These are phyloP conservation scores for Atethmia centrago DNA, from an alignment of 2,888 invertebrate genomes.

Conservation along the genomic window DNA sequence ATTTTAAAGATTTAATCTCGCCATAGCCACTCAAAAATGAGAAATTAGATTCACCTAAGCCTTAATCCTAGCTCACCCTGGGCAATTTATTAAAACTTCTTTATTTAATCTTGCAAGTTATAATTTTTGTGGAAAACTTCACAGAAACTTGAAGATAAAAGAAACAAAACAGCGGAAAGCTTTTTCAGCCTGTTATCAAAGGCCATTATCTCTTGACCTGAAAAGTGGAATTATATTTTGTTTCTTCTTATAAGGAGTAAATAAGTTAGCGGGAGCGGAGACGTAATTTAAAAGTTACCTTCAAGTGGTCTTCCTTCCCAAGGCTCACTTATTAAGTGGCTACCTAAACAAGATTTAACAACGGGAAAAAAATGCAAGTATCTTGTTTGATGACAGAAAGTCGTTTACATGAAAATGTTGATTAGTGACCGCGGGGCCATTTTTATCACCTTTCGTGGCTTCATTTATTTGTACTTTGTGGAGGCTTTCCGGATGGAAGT, in stretches of 20 bases:
- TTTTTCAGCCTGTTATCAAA: slow-evolving; percentile 90
- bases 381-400: slow-evolving; percentile 73
- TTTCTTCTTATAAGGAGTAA: slow-evolving; percentile 88
- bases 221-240: slow-evolving; percentile 90
- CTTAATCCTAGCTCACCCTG: slow-evolving; percentile 83
- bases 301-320: slow-evolving; percentile 78
- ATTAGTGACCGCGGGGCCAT: slow-evolving; percentile 53
- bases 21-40: slow-evolving; percentile 67
- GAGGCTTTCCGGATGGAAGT: slow-evolving; percentile 14
- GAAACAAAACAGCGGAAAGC: slow-evolving; percentile 90
- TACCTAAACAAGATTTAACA: slow-evolving; percentile 77
- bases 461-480: slow-evolving; percentile 37
- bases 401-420: slow-evolving; percentile 65
- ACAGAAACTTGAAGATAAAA: slow-evolving; percentile 88
- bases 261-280: slow-evolving; percentile 86
- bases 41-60: slow-evolving; percentile 78
- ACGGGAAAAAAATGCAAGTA: slow-evolving; percentile 70
- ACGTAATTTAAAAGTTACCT: slow-evolving; percentile 88
- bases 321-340: slow-evolving; percentile 77
- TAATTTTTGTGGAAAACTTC: slow-evolving; percentile 88
- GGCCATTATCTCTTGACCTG: slow-evolving; percentile 90
- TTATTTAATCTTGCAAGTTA: slow-evolving; percentile 89
- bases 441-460: slow-evolving; percentile 43
- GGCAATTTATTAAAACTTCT: slow-evolving; percentile 89
- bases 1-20: slow-evolving; percentile 65